Base-by-base conservation (phyloP, 2,797 vertebrate genomes). In the Apogon hyalosoma region DNA sequence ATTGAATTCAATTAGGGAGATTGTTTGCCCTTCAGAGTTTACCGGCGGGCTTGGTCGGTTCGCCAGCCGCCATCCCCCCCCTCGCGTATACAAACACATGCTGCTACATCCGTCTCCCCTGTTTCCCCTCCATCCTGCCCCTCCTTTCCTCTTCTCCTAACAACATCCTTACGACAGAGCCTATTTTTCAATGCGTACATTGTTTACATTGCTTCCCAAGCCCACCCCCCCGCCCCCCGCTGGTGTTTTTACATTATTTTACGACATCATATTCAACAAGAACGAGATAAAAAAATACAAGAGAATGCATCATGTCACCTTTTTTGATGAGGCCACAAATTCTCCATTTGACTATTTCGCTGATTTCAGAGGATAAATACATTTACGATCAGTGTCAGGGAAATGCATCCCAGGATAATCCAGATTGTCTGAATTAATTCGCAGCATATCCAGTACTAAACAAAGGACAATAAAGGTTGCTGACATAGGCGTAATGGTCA, bases 1-100 rank as follows among this genome's bases (percentile, higher is more conserved):
- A 88, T 84, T 82, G 83, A 84, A 91, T 91, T 91, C 87, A 91
- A 90, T 90, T 90, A 90, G 84, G 83, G 83, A 89, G 83, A 91
- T 91, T 90, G 87, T 89, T 90, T 84, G 83, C 83, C 87, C 86
- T 90, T 79, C 61, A 74, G 67, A 87, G 84, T 89, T 70, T 83
- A 84, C 83, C 80, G 75, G 73, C 73, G 75, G 75, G 79, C 75
- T 75, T 69, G 1, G 33, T 69, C 58, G 77, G 77, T 82, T 75
- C 70, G 75, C 75, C 75, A 61, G 48, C 73, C 11, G 58, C 65
- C 56, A 10, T 24, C 41, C 38, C 16, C 48, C 57, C 7, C 14
- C 56, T 31, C 58, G 49, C 56, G 33, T 54, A 4, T 16, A 56
- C 63, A 76, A 16, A 69, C 62, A 47, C 14, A 14, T 28, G 19